A percentile compares a stretch with the other conserved stretches of the same genome.
phyloP scores from a whole-genome alignment of 2,113 vertebrate genomes.

The Gyps fulvus region DNA sequence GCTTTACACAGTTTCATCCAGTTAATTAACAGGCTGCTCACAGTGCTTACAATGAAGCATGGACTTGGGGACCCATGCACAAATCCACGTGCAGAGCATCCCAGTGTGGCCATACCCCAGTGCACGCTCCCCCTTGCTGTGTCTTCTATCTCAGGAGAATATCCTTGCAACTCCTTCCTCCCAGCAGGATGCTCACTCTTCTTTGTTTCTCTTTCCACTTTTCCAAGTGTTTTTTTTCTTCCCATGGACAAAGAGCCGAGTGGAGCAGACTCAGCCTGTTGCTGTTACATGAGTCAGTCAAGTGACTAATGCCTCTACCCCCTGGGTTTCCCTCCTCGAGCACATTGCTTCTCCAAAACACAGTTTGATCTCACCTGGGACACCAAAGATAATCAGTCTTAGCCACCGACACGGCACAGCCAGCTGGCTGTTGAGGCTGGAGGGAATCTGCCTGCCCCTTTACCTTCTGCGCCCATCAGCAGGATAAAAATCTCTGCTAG shows the following conservation, averaged over 20 bases:
- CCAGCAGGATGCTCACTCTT: neutral
- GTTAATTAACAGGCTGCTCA: neutral
- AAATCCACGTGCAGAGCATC: neutral
- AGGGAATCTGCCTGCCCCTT: neutral
- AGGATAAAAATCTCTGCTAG: neutral
- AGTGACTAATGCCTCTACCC: constrained; percentile 1
- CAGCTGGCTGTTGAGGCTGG: neutral
- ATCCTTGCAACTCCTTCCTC: neutral
- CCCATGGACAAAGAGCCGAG: neutral
- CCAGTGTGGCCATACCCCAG: neutral
- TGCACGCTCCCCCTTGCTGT: rapidly evolving
- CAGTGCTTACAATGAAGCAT: neutral
- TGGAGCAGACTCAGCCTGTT: neutral
- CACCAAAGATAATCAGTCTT: neutral
- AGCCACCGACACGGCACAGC: rapidly evolving
- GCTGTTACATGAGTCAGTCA: constrained; percentile 17
- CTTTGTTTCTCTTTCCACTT: neutral
- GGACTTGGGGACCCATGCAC: neutral
- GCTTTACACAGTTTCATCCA: neutral
- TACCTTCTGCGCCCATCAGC: neutral
- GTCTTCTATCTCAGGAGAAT: neutral
- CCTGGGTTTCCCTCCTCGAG: neutral
- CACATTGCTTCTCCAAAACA: neutral
- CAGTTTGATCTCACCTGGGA: neutral
- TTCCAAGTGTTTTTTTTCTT: neutral